A percentile compares a stretch with the other conserved stretches of the same genome.
These are phyloP conservation scores for Potamilus streckersoni DNA, from an alignment of 1,140 invertebrate genomes.

Conservation along the genomic window DNA sequence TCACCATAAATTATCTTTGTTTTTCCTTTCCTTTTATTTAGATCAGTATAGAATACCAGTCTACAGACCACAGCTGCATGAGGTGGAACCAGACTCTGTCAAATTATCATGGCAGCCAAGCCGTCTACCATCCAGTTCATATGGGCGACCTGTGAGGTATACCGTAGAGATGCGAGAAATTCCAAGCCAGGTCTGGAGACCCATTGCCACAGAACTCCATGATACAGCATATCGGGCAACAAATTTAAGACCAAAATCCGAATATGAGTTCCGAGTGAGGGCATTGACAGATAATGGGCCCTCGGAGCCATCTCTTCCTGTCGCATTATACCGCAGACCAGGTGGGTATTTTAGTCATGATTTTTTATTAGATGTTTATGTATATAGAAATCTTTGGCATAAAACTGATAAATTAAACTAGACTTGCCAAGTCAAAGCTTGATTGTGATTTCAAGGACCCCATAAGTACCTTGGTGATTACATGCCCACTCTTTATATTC, in stretches of 20 bases:
- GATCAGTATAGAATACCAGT: constrained; percentile 36
- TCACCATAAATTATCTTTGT: no score
- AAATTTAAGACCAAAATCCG: constrained; percentile 90
- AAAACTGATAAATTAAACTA: no score
- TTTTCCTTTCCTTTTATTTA: constrained; percentile 9
- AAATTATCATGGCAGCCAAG: constrained; percentile 56
- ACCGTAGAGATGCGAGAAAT: constrained; percentile 50
- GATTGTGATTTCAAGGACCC: no score
- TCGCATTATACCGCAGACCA: constrained; percentile 50
- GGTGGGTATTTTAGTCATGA: constrained; percentile 28
- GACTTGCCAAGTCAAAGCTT: no score
- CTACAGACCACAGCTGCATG: constrained; percentile 51
- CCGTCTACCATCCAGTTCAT: constrained; percentile 18
- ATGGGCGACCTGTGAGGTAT: constrained; percentile 21
- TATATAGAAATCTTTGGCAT: no score
- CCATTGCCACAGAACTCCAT: constrained; percentile 37
- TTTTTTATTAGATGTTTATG: no score
- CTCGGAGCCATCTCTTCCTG: constrained; percentile 49
- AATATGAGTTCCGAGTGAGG: constrained; percentile 97
- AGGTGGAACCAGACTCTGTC: constrained; percentile 54
- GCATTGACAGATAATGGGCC: constrained; percentile 89
- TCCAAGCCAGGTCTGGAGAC: constrained; percentile 44
- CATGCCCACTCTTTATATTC: no score
- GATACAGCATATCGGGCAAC: constrained; percentile 47
- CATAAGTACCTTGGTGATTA: no score